Percentiles rank a stretch among this genome's conserved stretches.
These are phyloP conservation scores for Agapornis roseicollis DNA, from an alignment of 2,113 vertebrate species.

Conservation along the genomic window DNA sequence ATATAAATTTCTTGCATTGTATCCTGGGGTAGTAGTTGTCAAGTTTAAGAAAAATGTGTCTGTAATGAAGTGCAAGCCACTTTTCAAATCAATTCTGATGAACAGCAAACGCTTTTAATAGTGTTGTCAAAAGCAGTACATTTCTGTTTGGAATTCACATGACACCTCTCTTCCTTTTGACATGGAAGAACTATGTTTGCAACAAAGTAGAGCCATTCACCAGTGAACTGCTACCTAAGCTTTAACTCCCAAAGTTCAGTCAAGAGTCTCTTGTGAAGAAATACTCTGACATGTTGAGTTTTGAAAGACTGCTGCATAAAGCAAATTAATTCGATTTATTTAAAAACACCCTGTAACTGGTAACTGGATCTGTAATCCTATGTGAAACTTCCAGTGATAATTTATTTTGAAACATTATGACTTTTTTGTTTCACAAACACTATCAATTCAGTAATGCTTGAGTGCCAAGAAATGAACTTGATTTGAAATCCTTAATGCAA, in stretches of 20 bases:
- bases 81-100: neutral
- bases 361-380: slow-evolving; percentile 16
- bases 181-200: neutral
- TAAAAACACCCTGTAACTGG: neutral
- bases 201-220: neutral
- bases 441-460: neutral
- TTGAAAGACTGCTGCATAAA: neutral
- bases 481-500: slow-evolving; percentile 14
- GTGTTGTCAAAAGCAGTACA: neutral
- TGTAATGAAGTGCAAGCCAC: neutral
- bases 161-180: neutral
- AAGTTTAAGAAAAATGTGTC: neutral
- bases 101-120: neutral
- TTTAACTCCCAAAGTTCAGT: neutral
- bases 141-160: neutral
- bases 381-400: neutral
- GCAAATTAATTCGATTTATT: neutral
- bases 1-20: neutral
- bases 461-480: slow-evolving; percentile 39
- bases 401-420: neutral
- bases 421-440: neutral
- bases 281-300: neutral
- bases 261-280: neutral
- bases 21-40: neutral
- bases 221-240: neutral